Evolutionary conservation across 2,888 invertebrate genomes (phyloP).

Genomic region (Sarcophaga rosellei): DNA sequence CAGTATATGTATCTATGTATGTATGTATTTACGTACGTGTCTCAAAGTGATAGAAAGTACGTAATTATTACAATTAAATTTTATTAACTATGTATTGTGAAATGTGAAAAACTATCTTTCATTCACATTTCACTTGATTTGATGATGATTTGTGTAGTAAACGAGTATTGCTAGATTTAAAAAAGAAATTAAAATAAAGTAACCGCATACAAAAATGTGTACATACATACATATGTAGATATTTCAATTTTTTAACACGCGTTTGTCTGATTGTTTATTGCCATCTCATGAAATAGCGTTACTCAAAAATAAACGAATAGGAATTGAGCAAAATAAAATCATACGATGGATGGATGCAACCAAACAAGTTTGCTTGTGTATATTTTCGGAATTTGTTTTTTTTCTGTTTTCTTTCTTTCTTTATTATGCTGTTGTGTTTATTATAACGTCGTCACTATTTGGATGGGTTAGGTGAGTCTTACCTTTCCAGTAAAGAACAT

Average conservation of each 20-base stretch:
- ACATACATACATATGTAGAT: neutral
- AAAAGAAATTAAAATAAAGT: too few relatives aligned
- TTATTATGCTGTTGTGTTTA: conserved; percentile 1
- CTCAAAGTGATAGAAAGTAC: too few relatives aligned
- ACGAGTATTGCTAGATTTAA: too few relatives aligned
- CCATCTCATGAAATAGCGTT: conserved; percentile 69
- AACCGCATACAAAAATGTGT: neutral
- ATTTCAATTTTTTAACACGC: conserved; percentile 5
- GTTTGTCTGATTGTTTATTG: conserved; percentile 24
- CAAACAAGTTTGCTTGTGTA: conserved; percentile 38
- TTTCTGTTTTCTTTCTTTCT: conserved; percentile 4
- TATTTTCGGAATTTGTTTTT: conserved; percentile 8
- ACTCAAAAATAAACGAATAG: conserved; percentile 69
- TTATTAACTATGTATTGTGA: too few relatives aligned
- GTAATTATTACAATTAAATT: too few relatives aligned
- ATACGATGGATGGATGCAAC: conserved; percentile 72
- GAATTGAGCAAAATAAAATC: conserved; percentile 71
- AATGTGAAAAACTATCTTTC: too few relatives aligned
- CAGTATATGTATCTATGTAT: neutral
- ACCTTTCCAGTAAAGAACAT: neutral
- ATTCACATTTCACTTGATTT: too few relatives aligned
- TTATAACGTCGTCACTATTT: conserved; percentile 7
- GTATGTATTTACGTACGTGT: neutral
- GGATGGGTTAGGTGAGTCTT: conserved; percentile 20
- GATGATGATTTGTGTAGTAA: too few relatives aligned